phyloP scores from a whole-genome alignment of 2,797 vertebrate species.

The Scolopax rusticola region DNA sequence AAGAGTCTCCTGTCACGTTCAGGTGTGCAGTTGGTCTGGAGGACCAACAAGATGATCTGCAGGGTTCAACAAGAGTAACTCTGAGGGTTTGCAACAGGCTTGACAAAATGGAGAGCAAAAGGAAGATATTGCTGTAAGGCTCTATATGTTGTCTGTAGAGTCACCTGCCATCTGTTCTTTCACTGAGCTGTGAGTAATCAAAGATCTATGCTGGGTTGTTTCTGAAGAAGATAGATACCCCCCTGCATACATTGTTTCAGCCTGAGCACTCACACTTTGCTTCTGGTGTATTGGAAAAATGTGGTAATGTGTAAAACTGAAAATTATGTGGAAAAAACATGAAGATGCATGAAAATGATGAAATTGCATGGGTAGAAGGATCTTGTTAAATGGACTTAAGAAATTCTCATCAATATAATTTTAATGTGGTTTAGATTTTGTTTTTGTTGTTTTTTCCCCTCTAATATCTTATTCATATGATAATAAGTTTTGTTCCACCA shows the following conservation, averaged over 20 bases:
- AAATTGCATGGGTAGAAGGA: not conserved
- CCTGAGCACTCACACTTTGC: not conserved
- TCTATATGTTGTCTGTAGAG: not conserved
- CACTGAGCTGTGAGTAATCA: not conserved
- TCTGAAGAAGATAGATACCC: not conserved
- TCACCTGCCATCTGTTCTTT: not conserved
- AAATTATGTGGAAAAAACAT: not conserved
- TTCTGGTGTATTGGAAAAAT: not conserved
- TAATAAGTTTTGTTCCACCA: constrained; percentile 5
- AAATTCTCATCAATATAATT: not conserved
- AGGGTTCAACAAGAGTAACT: not conserved
- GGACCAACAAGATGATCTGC: not conserved
- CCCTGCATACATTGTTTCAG: not conserved
- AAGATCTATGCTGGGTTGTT: not conserved
- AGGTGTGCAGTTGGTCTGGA: not conserved
- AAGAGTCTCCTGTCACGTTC: not conserved
- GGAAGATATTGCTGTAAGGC: not conserved
- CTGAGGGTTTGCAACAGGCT: not conserved
- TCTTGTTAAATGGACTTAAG: not conserved
- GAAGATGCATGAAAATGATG: not conserved
- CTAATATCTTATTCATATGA: not conserved
- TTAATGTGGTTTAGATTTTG: not conserved
- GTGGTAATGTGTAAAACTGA: not conserved
- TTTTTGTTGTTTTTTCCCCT: not conserved
- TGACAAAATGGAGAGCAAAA: not conserved